Evolutionary conservation across 2,113 vertebrate species (phyloP).

Genomic region (Pelmatolapia mariae): DNA sequence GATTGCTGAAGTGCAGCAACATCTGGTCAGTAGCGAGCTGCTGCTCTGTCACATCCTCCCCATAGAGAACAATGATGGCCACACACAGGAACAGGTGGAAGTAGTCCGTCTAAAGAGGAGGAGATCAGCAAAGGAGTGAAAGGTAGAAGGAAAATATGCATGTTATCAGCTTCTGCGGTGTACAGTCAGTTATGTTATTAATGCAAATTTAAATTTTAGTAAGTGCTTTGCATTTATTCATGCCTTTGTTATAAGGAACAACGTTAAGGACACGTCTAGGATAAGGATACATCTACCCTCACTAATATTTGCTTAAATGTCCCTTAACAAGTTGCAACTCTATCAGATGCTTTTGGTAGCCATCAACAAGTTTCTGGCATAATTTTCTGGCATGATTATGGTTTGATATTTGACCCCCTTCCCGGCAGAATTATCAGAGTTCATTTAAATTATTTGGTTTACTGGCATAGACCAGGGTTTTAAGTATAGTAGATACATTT

Average conservation of each 20-base stretch:
- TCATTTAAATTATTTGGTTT: not conserved
- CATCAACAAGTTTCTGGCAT: not conserved
- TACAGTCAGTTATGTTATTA: not conserved
- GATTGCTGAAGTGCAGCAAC: conserved; percentile 93
- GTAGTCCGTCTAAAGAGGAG: conserved; percentile 84
- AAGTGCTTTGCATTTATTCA: not conserved
- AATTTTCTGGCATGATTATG: not conserved
- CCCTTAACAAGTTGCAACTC: not conserved
- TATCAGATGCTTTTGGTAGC: not conserved
- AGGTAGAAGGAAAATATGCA: not conserved
- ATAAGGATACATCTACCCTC: not conserved
- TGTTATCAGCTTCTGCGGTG: not conserved
- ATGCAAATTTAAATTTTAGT: not conserved
- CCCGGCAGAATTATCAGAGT: not conserved
- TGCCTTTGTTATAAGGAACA: not conserved
- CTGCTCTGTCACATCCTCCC: conserved; percentile 92
- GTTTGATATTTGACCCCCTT: not conserved
- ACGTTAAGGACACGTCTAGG: not conserved
- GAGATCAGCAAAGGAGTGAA: not conserved
- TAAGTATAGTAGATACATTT: not conserved
- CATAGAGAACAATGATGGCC: conserved; percentile 92
- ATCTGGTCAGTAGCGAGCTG: conserved; percentile 94
- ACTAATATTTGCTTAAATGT: not conserved
- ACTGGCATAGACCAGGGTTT: not conserved
- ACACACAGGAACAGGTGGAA: conserved; percentile 98